Evolutionary conservation across 2,113 vertebrate species (phyloP).

Genomic region (Melanotaenia duboulayi): DNA sequence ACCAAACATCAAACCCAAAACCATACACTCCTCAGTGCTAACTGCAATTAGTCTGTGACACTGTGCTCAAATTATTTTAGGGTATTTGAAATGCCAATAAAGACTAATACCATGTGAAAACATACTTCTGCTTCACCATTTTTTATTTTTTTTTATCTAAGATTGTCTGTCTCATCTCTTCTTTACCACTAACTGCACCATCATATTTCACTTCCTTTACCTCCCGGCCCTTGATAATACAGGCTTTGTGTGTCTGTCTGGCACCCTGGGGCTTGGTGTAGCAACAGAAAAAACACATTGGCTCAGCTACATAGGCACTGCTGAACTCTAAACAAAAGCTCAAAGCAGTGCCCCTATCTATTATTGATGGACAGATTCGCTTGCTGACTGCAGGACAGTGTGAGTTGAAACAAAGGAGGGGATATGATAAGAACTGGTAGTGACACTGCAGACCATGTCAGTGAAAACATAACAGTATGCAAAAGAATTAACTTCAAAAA

Average conservation of each 20-base stretch:
- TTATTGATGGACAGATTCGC: slow-evolving; percentile 64
- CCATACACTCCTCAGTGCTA: slow-evolving; percentile 36
- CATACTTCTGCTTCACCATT: slow-evolving; percentile 32
- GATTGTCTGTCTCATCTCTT: slow-evolving; percentile 34
- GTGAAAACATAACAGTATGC: not conserved
- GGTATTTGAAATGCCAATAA: slow-evolving; percentile 34
- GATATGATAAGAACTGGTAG: slow-evolving; percentile 23
- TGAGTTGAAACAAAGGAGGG: slow-evolving; percentile 34
- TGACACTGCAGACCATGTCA: slow-evolving; percentile 25
- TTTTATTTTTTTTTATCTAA: slow-evolving; percentile 51
- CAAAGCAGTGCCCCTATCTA: slow-evolving; percentile 56
- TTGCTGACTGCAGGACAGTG: slow-evolving; percentile 44
- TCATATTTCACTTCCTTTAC: slow-evolving; percentile 47
- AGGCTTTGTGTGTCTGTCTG: slow-evolving; percentile 24
- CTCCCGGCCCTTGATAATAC: slow-evolving; percentile 35
- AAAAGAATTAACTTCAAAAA: not conserved
- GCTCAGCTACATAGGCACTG: slow-evolving; percentile 40
- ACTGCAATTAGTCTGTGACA: slow-evolving; percentile 48
- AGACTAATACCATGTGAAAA: slow-evolving; percentile 37
- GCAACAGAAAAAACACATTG: slow-evolving; percentile 45
- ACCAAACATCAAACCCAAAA: slow-evolving; percentile 32
- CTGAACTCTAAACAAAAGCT: slow-evolving; percentile 63
- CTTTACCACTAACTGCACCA: slow-evolving; percentile 33
- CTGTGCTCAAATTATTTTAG: slow-evolving; percentile 33
- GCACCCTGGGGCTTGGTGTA: slow-evolving; percentile 21